A percentile compares a stretch with the other conserved stretches of the same genome.
Conservation (phyloP, 64 coral and sea anemone species). For the Pocillopora damicornis region DNA sequence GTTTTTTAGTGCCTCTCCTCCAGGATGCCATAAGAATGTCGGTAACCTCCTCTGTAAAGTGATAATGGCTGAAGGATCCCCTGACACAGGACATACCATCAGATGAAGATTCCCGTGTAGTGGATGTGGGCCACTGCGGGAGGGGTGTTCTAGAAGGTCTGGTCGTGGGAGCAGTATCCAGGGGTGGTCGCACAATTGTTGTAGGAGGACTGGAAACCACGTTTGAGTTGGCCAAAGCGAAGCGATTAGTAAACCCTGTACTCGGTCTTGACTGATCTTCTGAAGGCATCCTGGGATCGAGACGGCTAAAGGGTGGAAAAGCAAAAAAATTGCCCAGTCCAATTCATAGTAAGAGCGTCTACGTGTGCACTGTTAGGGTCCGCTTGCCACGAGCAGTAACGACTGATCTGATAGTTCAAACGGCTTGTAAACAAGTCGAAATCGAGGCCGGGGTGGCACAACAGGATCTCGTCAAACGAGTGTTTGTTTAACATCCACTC, state of each 20-base stretch:
- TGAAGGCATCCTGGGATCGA: constrained; percentile 18
- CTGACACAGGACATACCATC: constrained; percentile 64
- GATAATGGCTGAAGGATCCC: background rate
- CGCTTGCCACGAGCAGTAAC: constrained; percentile 35
- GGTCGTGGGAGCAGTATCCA: background rate
- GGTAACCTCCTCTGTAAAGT: constrained; percentile 47
- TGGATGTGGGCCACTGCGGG: constrained; percentile 24
- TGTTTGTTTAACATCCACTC: constrained; percentile 39
- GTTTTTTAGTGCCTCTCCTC: constrained; percentile 37
- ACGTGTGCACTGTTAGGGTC: constrained; percentile 31
- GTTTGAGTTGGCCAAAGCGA: too few species aligned
- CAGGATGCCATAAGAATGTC: constrained; percentile 40
- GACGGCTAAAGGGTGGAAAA: constrained; percentile 54
- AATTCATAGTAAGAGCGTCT: constrained; percentile 55
- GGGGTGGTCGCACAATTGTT: too few species aligned
- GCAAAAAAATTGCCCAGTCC: constrained; percentile 43
- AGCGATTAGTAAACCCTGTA: too few species aligned
- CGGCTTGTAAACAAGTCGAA: background rate
- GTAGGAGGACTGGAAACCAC: too few species aligned
- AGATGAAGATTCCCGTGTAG: constrained; percentile 5
- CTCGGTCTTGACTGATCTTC: too few species aligned
- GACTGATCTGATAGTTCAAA: background rate
- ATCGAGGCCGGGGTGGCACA: background rate
- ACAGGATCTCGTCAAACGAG: constrained; percentile 38
- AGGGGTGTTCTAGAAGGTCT: background rate